Percentiles rank a stretch among this genome's conserved stretches.
phyloP scores from a whole-genome alignment of 2,888 invertebrate genomes.

The Thera britannica region DNA sequence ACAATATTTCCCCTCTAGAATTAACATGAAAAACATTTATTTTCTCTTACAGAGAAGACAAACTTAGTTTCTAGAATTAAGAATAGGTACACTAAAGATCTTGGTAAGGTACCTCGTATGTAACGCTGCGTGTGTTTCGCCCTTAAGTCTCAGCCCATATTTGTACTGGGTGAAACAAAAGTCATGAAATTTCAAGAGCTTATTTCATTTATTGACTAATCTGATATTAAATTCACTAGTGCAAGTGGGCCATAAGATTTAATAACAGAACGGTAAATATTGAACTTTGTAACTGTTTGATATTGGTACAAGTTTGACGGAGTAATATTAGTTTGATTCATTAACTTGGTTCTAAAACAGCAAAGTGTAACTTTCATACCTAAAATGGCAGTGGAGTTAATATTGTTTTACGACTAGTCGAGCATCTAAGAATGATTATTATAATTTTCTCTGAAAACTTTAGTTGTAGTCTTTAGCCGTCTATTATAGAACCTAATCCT shows the following conservation, averaged over 20 bases:
- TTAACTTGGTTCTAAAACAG: slow-evolving; percentile 18
- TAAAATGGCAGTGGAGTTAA: slow-evolving; percentile 12
- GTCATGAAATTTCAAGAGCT: background rate
- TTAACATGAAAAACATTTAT: too few relatives aligned
- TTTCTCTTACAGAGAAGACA: too few relatives aligned
- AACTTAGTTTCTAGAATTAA: too few relatives aligned
- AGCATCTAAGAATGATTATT: too few relatives aligned
- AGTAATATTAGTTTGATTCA: slow-evolving; percentile 28
- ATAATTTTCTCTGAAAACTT: too few relatives aligned
- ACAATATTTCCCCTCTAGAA: too few relatives aligned
- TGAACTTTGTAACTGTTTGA: slow-evolving; percentile 24
- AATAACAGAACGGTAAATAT: slow-evolving; percentile 26
- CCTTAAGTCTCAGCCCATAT: too few relatives aligned
- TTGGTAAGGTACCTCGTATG: too few relatives aligned
- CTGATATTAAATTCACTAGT: slow-evolving; percentile 5
- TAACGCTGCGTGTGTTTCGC: background rate
- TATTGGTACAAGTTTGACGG: slow-evolving; percentile 19
- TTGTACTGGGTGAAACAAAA: background rate
- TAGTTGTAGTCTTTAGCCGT: too few relatives aligned
- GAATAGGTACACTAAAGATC: too few relatives aligned
- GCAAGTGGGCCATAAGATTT: slow-evolving; percentile 16
- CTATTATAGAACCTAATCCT: too few relatives aligned
- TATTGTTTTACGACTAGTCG: background rate
- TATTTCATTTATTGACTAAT: background rate
- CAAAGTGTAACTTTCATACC: slow-evolving; percentile 13